Evolutionary conservation across 2,797 vertebrate genomes (phyloP).

Genomic region (Leucoraja ocellata): DNA sequence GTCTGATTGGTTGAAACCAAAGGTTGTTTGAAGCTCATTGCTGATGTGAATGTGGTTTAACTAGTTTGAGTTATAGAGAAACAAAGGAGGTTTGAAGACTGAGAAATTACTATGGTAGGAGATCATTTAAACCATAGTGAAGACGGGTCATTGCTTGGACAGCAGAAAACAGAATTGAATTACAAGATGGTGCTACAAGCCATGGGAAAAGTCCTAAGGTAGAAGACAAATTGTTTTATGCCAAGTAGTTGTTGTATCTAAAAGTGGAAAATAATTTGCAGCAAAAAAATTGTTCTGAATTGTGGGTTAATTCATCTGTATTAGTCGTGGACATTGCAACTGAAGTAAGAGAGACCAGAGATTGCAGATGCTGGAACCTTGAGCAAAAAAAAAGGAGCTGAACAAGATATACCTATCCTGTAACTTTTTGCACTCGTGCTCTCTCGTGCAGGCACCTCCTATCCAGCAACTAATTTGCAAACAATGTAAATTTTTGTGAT

Average conservation of each 20-base stretch:
- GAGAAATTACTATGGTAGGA: constrained; percentile 63
- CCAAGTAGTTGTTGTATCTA: background rate
- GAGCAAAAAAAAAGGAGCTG: background rate
- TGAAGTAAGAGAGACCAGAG: background rate
- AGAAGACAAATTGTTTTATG: constrained; percentile 40
- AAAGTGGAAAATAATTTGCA: background rate
- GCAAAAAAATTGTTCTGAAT: background rate
- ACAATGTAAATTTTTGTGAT: background rate
- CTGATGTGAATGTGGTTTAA: constrained; percentile 39
- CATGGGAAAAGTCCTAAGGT: constrained; percentile 86
- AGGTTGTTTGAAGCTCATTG: constrained; percentile 38
- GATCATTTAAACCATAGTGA: constrained; percentile 63
- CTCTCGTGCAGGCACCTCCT: background rate
- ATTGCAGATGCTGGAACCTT: no score
- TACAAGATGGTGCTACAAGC: constrained; percentile 95
- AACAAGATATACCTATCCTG: background rate
- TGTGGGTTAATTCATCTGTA: background rate
- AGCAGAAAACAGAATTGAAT: constrained; percentile 75
- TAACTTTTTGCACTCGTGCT: background rate
- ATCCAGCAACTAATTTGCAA: background rate
- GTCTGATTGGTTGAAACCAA: constrained; percentile 51
- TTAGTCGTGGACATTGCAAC: background rate
- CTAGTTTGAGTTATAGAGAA: constrained; percentile 41
- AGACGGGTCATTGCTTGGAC: constrained; percentile 71
- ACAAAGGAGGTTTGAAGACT: constrained; percentile 38